Evolutionary conservation across 2,888 invertebrate species (phyloP).

Genomic region (Drosophila limbata): DNA sequence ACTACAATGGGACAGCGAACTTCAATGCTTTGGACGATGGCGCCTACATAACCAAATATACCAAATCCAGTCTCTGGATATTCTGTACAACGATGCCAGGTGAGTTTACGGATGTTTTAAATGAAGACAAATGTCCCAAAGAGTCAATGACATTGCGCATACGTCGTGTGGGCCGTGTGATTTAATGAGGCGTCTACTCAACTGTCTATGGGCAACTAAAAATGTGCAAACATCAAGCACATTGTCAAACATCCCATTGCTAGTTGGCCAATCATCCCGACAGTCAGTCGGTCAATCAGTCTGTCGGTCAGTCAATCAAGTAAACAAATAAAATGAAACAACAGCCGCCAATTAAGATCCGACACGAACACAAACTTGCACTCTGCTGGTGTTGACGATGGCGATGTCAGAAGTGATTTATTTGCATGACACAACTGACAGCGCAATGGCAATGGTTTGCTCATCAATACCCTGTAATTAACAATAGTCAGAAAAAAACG

Average conservation of each 20-base stretch:
- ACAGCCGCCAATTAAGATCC: conserved; percentile 30
- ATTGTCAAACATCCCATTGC: conserved; percentile 15
- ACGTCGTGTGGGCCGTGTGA: conserved; percentile 16
- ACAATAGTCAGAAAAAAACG: not conserved
- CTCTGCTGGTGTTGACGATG: not conserved
- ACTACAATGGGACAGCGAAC: conserved; percentile 90
- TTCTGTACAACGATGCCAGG: conserved; percentile 84
- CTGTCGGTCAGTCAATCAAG: conserved; percentile 28
- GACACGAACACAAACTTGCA: not conserved
- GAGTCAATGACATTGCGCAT: conserved; percentile 35
- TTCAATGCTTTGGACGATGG: conserved; percentile 84
- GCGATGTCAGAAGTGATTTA: conserved; percentile 28
- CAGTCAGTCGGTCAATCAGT: conserved; percentile 18
- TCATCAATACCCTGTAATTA: conserved; percentile 8
- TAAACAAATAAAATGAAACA: conserved; percentile 31
- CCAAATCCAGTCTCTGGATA: conserved; percentile 85
- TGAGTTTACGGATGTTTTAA: conserved; percentile 54
- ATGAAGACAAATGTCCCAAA: conserved; percentile 28
- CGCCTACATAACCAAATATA: conserved; percentile 84
- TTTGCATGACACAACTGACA: conserved; percentile 26
- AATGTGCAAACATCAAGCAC: not conserved
- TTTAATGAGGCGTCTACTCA: not conserved
- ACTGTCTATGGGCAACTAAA: not conserved
- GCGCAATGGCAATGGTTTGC: not conserved
- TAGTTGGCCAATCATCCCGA: conserved; percentile 1